Evolutionary conservation across 2,888 invertebrate species (phyloP).

Genomic region (Ophonus ardosiacus): DNA sequence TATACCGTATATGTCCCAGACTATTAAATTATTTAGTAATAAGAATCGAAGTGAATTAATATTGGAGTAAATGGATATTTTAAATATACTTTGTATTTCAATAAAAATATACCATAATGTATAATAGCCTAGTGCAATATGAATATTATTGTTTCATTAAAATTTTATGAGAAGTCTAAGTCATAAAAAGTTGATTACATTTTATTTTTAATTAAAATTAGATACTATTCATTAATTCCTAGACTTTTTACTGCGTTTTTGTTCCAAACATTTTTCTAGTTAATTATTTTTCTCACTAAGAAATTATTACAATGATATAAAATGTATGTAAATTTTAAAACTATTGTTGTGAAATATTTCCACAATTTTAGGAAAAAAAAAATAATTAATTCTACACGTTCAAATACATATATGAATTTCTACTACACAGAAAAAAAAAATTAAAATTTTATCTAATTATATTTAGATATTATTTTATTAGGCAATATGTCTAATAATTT

Average conservation of each 20-base stretch:
- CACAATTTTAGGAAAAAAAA: background rate
- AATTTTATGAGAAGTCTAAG: background rate
- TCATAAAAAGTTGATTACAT: slow-evolving; percentile 38
- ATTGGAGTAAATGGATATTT: background rate
- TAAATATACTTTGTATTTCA: background rate
- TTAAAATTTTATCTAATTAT: too few species aligned
- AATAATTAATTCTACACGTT: too few species aligned
- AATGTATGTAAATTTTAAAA: background rate
- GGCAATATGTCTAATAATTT: too few species aligned
- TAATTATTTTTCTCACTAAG: slow-evolving; percentile 28
- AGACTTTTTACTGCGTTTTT: slow-evolving; percentile 22
- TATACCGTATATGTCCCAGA: background rate
- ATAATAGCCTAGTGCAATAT: background rate
- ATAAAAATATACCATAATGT: background rate
- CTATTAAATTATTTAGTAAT: background rate
- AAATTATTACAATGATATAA: background rate
- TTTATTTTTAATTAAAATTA: slow-evolving; percentile 44
- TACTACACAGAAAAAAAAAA: too few species aligned
- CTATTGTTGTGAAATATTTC: background rate
- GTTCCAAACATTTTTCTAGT: slow-evolving; percentile 23
- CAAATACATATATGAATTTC: too few species aligned
- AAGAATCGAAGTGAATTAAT: background rate
- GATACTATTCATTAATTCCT: slow-evolving; percentile 38
- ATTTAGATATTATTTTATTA: too few species aligned
- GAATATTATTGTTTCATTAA: slow-evolving; percentile 25